Evolutionary conservation across 1,140 invertebrate genomes (phyloP).

Genomic region (Drosophila pseudoobscura): DNA sequence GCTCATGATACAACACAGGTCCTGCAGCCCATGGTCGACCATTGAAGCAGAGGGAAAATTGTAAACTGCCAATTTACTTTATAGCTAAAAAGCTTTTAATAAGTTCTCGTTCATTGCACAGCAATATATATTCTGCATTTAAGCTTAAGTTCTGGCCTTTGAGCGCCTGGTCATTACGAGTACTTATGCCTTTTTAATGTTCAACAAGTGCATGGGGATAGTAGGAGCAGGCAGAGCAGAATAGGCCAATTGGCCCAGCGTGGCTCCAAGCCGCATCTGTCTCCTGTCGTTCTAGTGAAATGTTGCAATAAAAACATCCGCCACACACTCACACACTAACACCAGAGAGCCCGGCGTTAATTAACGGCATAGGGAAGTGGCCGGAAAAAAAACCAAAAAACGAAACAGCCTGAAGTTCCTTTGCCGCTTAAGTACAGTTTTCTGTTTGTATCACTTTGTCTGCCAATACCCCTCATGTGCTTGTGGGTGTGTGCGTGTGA

Average conservation of each 20-base stretch:
- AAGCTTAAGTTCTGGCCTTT: slow-evolving; percentile 37
- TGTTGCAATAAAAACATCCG: slow-evolving; percentile 44
- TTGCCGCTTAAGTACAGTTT: slow-evolving; percentile 64
- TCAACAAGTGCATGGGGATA: slow-evolving; percentile 14
- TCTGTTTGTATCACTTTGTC: slow-evolving; percentile 37
- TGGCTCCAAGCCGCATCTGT: slow-evolving; percentile 4
- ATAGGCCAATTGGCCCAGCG: slow-evolving; percentile 45
- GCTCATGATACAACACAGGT: background rate
- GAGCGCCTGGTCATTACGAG: slow-evolving; percentile 22
- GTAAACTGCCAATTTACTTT: background rate
- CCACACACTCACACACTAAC: slow-evolving; percentile 1
- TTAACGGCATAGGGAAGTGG: slow-evolving; percentile 55
- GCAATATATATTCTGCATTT: background rate
- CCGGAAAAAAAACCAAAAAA: background rate
- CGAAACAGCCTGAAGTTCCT: slow-evolving; percentile 8
- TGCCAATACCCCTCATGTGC: no score
- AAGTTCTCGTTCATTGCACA: background rate
- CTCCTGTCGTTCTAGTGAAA: slow-evolving; percentile 7
- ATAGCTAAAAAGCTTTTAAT: background rate
- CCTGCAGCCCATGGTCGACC: background rate
- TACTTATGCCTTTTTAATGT: slow-evolving; percentile 53
- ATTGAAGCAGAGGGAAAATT: background rate
- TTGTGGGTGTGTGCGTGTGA: slow-evolving; percentile 1
- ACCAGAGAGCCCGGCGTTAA: slow-evolving; percentile 46
- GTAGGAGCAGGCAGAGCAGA: slow-evolving; percentile 37